Conservation (phyloP, 2,888 invertebrate species). For the Scrobipalpa costella region DNA sequence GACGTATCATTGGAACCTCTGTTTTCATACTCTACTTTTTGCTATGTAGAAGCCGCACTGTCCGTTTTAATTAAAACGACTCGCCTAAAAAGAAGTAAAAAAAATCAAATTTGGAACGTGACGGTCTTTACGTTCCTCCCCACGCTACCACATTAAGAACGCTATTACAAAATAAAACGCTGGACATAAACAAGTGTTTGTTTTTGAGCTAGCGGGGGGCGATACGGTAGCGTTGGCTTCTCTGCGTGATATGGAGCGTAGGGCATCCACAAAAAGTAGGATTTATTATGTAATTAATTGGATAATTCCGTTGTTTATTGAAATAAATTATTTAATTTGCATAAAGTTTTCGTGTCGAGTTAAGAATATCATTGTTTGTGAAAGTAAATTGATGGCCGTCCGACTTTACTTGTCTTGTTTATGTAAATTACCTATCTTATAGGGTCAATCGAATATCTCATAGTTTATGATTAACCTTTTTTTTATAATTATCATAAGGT, state of each 20-base stretch:
- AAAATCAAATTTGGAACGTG: conserved; percentile 46
- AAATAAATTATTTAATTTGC: conserved; percentile 3
- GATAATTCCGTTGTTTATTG: background rate
- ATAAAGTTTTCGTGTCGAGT: background rate
- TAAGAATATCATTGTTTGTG: conserved; percentile 8
- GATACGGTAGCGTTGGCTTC: conserved; percentile 70
- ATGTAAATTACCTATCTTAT: background rate
- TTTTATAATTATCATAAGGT: too few species aligned
- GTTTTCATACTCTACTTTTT: conserved; percentile 37
- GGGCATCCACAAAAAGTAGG: conserved; percentile 49
- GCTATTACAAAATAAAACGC: conserved; percentile 51
- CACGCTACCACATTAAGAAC: conserved; percentile 43
- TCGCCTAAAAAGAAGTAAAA: conserved; percentile 42
- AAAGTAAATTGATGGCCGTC: conserved; percentile 1
- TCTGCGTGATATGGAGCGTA: conserved; percentile 62
- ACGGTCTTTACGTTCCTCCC: conserved; percentile 47
- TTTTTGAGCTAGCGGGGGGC: conserved; percentile 65
- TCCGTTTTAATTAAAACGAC: conserved; percentile 51
- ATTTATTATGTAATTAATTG: conserved; percentile 4
- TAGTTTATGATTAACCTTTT: too few species aligned
- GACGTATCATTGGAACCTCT: too few species aligned
- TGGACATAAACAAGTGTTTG: conserved; percentile 52
- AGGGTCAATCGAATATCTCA: too few species aligned
- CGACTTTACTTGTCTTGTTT: conserved; percentile 1
- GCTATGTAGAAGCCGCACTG: conserved; percentile 47